phyloP scores from a whole-genome alignment of 2,797 vertebrate genomes.

The Emydoidea blandingii region DNA sequence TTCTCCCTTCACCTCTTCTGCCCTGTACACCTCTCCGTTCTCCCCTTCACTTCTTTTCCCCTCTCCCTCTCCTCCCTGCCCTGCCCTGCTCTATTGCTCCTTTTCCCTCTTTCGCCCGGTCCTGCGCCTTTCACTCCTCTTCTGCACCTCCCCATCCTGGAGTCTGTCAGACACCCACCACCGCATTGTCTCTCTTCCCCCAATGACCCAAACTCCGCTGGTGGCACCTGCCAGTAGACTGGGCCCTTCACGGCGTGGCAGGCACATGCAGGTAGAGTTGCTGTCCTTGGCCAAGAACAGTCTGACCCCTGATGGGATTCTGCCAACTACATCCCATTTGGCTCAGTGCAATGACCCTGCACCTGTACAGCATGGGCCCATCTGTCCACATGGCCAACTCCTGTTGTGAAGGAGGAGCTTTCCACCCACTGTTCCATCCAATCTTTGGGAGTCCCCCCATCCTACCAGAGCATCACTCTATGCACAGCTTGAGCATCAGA shows the following conservation, averaged over 20 bases:
- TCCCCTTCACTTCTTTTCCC: neutral
- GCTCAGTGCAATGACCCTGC: neutral
- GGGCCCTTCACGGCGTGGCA: accelerated
- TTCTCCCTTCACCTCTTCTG: neutral
- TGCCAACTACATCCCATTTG: accelerated
- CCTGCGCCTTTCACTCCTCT: neutral
- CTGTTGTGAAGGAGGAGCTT: neutral
- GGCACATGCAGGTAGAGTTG: neutral
- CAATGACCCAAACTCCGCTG: neutral
- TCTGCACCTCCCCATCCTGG: neutral
- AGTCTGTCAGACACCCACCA: neutral
- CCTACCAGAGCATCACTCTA: neutral
- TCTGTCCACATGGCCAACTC: neutral
- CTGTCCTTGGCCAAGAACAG: neutral
- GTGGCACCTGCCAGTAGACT: neutral
- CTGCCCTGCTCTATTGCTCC: too few relatives aligned
- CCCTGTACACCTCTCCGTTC: neutral
- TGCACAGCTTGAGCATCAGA: neutral
- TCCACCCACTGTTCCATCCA: neutral
- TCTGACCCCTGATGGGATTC: accelerated
- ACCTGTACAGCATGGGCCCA: neutral
- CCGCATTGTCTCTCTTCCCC: too few relatives aligned
- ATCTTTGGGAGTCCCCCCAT: neutral
- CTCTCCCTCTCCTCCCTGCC: too few relatives aligned
- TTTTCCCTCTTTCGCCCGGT: neutral